Conservation (phyloP, 2,888 invertebrate genomes). For the Sceliomorpha sp. region DNA sequence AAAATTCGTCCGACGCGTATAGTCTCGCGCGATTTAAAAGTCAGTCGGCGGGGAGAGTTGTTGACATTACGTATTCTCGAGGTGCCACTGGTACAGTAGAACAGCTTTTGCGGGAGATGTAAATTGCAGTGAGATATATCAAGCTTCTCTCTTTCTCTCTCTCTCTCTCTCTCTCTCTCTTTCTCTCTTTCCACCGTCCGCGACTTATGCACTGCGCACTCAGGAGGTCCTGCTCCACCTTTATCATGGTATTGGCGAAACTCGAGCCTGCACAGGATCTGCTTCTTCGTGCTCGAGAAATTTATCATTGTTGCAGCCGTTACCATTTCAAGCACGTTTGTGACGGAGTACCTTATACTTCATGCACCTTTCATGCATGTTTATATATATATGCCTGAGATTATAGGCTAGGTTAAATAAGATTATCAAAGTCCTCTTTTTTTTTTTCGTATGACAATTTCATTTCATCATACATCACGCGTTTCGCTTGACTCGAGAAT, state of each 20-base stretch:
- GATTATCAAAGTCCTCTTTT: too few relatives aligned
- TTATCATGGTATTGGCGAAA: constrained; percentile 67
- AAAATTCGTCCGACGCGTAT: constrained; percentile 9
- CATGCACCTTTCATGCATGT: constrained; percentile 12
- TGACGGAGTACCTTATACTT: constrained; percentile 65
- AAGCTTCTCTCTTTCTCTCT: constrained; percentile 29
- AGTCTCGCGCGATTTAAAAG: constrained; percentile 46
- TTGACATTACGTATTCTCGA: constrained; percentile 68
- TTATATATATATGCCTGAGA: neutral
- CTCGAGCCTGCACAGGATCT: constrained; percentile 52
- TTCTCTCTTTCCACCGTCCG: neutral
- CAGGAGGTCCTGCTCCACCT: constrained; percentile 34
- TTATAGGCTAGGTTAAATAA: too few relatives aligned
- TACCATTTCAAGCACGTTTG: constrained; percentile 71
- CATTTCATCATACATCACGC: too few relatives aligned
- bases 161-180: too few relatives aligned
- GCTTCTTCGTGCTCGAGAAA: constrained; percentile 46
- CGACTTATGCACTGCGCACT: constrained; percentile 7
- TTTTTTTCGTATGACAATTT: too few relatives aligned
- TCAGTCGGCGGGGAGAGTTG: constrained; percentile 15
- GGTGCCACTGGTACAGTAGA: constrained; percentile 57
- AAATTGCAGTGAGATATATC: constrained; percentile 73
- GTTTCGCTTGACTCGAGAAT: too few relatives aligned
- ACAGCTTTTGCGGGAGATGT: constrained; percentile 64
- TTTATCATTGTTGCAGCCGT: constrained; percentile 69